Conservation (phyloP, 2,113 vertebrate species). For the Apteryx mantelli region DNA sequence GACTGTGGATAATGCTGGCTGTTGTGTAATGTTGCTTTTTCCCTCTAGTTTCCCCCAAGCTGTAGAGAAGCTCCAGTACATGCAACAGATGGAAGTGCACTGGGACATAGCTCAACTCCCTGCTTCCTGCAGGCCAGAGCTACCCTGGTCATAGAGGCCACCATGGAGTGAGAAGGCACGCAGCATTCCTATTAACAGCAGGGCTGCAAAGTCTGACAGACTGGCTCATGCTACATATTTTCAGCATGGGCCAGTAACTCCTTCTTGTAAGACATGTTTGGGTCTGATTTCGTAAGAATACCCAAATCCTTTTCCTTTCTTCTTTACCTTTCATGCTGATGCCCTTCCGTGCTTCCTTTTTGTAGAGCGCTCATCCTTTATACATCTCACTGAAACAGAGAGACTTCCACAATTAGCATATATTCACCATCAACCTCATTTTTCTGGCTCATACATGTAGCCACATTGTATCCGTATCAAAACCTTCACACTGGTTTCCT, state of each 20-base stretch:
- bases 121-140: not conserved
- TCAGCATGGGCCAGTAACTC: not conserved
- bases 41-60: not conserved
- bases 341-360: not conserved
- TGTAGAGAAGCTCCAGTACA: not conserved
- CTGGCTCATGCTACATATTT: not conserved
- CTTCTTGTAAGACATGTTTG: not conserved
- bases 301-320: not conserved
- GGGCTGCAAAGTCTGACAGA: not conserved
- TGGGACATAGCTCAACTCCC: not conserved
- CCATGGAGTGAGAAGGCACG: not conserved
- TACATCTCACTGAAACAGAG: not conserved
- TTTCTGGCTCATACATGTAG: not conserved
- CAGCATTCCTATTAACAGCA: not conserved
- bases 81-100: not conserved
- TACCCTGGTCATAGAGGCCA: not conserved
- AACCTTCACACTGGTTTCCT: not conserved
- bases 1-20: not conserved
- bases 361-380: not conserved
- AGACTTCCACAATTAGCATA: not conserved
- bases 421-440: not conserved
- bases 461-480: not conserved
- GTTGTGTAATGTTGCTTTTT: not conserved
- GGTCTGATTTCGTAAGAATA: not conserved
- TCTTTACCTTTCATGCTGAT: not conserved